Percentiles rank a stretch among this genome's conserved stretches.
Evolutionary conservation across 2,797 vertebrate genomes (phyloP).

Genomic region (Yasuhikotakia modesta): DNA sequence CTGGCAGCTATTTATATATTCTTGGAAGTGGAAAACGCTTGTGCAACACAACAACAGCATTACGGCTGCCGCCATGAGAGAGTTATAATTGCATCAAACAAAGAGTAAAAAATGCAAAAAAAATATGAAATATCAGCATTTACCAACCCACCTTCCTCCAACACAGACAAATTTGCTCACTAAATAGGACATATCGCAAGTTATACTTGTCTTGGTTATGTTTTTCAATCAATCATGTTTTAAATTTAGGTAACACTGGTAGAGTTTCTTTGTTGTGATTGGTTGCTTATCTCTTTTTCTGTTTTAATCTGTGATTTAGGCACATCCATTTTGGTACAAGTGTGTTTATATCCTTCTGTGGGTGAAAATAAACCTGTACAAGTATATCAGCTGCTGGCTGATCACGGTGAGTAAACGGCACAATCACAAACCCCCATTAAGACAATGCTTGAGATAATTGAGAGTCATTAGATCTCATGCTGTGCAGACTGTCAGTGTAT

Average conservation of each 20-base stretch:
- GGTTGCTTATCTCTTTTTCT: background rate
- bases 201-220: background rate
- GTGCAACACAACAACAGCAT: slow-evolving; percentile 2
- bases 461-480: slow-evolving; percentile 15
- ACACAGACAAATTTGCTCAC: background rate
- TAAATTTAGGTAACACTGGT: background rate
- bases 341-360: slow-evolving; percentile 91
- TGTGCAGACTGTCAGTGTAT: slow-evolving; percentile 8
- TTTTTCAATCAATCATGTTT: background rate
- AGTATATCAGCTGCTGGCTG: slow-evolving; percentile 97
- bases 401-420: slow-evolving; percentile 85
- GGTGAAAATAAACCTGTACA: slow-evolving; percentile 93
- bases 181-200: background rate
- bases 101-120: background rate
- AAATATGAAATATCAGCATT: background rate
- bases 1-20: background rate
- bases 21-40: slow-evolving; percentile 6
- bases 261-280: background rate
- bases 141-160: background rate
- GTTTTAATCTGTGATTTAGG: slow-evolving; percentile 68
- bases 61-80: background rate
- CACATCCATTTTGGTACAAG: slow-evolving; percentile 91
- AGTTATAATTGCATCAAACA: background rate
- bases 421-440: background rate
- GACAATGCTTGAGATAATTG: background rate